Base-by-base conservation (phyloP, 2,113 vertebrate species). In the Microtus richardsoni region DNA sequence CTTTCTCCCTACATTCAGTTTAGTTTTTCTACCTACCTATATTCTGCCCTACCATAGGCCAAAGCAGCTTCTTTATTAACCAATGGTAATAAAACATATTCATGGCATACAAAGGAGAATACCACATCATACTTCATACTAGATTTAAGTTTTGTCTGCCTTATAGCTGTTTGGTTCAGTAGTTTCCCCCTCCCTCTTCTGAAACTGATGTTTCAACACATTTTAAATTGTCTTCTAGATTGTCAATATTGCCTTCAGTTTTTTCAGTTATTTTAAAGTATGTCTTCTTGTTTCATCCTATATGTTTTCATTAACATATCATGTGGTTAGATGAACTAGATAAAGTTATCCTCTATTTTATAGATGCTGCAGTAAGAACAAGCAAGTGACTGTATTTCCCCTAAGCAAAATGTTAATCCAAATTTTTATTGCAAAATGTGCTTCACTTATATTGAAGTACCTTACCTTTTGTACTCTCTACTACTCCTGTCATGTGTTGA, bases 281-380 rank as follows among this genome's bases (percentile, higher is more conserved):
- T 88, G 7, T 62, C 94, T 49, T 82, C 28, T 97, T 22, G 8
- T 91, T 91, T 97, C 17, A 92, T 95, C 11, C 28, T 94, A 58
- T 58, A 58, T 58, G 19, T 21, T 58, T 58, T 58, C 54, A 58
- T 19, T 58, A 58, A 58, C 17, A 47, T 39, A 90, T 14, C 28
- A 41, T 78, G 17, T 87, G 77, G 5, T n/a, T 88, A 90, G 49
- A 80, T 90, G 88, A 88, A 22, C 70, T 95, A 75, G 28, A 9
- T 33, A 87, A 6, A 78, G 52, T 73, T 78, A 71, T 33, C 83
- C 3, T 84, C 49, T 33, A 64, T 91, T 97, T 93, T 93, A 73
- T 80, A 91, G 66, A 93, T 95, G 47, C 12, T 93, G 74, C 94
- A 96, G 86, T 95, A 87, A 88, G 47, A 96, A 60, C 28, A 80